Percentiles rank a stretch among this genome's conserved stretches.
These are phyloP conservation scores for Nysson spinosus DNA, from an alignment of 2,888 invertebrate species.

Conservation along the genomic window DNA sequence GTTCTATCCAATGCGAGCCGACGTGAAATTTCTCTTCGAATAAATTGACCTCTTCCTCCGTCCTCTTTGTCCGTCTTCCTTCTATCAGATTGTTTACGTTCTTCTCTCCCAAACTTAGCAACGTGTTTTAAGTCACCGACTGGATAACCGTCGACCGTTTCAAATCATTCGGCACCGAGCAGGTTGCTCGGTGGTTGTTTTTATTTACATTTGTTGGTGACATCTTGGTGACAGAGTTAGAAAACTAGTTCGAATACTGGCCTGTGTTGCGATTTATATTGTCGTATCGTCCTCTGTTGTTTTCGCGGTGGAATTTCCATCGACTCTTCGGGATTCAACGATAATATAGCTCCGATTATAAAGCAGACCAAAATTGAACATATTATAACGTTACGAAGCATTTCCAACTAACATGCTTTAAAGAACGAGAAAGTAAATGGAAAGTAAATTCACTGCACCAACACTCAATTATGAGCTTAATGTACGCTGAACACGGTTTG, in stretches of 20 bases:
- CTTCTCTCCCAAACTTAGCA: constrained; percentile 50
- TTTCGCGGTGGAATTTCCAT: constrained; percentile 53
- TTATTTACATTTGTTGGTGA: too few relatives aligned
- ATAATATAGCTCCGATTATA: background rate
- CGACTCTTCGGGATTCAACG: constrained; percentile 48
- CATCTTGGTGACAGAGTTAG: too few relatives aligned
- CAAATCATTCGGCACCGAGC: too few relatives aligned
- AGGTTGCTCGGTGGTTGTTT: too few relatives aligned
- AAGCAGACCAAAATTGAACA: background rate
- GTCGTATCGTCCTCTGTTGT: background rate
- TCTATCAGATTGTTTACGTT: constrained; percentile 29
- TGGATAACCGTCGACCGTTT: too few relatives aligned
- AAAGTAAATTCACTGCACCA: too few relatives aligned
- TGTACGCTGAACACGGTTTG: too few relatives aligned
- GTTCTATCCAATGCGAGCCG: background rate
- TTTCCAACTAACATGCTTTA: background rate
- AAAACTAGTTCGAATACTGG: constrained; percentile 64
- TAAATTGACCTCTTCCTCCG: background rate
- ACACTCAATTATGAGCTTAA: too few relatives aligned
- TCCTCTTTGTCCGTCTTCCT: constrained; percentile 14
- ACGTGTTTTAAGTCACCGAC: too few relatives aligned
- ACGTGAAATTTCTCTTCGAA: too few relatives aligned
- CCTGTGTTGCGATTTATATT: constrained; percentile 41
- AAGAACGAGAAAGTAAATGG: too few relatives aligned
- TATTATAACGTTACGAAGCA: background rate